Percentiles rank a stretch among this genome's conserved stretches.
These are phyloP conservation scores for Tauraco hartlaubi DNA, from an alignment of 2,797 vertebrate species.

Conservation along the genomic window DNA sequence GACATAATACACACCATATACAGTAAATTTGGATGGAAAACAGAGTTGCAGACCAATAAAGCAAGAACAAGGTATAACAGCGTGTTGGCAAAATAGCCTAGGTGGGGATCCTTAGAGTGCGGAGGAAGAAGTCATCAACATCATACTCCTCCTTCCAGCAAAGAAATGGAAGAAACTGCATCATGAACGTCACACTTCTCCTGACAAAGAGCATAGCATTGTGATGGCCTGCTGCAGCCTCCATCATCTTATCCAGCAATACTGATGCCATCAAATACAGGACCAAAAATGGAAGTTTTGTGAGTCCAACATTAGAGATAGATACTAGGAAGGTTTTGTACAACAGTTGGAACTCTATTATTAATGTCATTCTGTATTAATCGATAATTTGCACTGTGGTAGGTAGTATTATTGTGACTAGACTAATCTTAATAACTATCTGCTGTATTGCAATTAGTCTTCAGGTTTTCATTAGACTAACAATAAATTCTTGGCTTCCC, in stretches of 20 bases:
- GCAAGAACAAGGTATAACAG: neutral
- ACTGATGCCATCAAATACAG: neutral
- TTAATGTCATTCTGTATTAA: neutral
- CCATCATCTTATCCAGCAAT: neutral
- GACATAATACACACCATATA: neutral
- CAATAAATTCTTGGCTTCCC: neutral
- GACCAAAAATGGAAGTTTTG: neutral
- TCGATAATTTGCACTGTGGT: neutral
- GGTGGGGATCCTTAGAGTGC: neutral
- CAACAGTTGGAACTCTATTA: neutral
- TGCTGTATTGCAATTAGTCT: neutral
- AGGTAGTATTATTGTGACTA: neutral
- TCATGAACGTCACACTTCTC: neutral
- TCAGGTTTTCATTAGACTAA: neutral
- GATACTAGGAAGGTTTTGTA: neutral
- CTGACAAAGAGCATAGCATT: neutral
- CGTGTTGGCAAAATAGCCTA: neutral
- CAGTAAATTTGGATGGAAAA: neutral
- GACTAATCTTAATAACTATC: neutral
- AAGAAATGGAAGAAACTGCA: neutral
- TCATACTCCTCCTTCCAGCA: neutral
- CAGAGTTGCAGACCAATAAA: neutral
- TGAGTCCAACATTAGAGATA: neutral
- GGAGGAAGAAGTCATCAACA: neutral
- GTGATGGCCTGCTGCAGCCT: neutral